Percentiles rank a stretch among this genome's conserved stretches.
Evolutionary conservation across 2,888 invertebrate genomes (phyloP).

Genomic region (Cylindroiulus punctatus): DNA sequence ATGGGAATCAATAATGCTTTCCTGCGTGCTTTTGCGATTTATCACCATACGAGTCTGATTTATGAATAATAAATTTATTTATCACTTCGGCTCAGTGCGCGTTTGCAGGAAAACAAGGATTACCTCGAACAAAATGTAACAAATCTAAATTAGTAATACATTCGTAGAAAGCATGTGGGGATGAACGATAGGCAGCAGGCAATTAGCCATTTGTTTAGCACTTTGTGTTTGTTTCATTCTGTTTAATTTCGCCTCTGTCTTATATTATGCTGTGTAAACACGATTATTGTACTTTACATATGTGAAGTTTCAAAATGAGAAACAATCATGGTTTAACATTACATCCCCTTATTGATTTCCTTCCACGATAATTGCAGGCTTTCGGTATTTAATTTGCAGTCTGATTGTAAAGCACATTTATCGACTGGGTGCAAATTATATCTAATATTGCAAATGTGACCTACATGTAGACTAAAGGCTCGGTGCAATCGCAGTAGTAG

Average conservation of each 20-base stretch:
- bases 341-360: constrained; percentile 16
- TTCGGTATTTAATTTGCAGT: constrained; percentile 27
- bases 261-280: background rate
- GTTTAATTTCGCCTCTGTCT: background rate
- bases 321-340: constrained; percentile 4
- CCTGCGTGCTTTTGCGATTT: background rate
- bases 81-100: background rate
- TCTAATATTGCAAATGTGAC: constrained; percentile 4
- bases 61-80: constrained; percentile 30
- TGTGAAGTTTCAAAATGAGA: constrained; percentile 2
- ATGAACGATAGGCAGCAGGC: background rate
- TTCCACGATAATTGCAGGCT: background rate
- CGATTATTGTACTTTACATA: background rate
- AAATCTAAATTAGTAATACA: constrained; percentile 21
- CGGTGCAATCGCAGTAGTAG: background rate
- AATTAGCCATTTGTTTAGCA: background rate
- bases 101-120: background rate
- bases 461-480: background rate
- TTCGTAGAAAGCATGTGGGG: background rate
- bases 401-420: constrained; percentile 15
- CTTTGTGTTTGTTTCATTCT: background rate
- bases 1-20: background rate
- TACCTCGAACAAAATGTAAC: background rate
- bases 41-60: background rate
- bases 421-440: background rate